These are phyloP conservation scores for Chaenogobius annularis DNA, from an alignment of 2,113 vertebrate genomes.

Conservation along the genomic window DNA sequence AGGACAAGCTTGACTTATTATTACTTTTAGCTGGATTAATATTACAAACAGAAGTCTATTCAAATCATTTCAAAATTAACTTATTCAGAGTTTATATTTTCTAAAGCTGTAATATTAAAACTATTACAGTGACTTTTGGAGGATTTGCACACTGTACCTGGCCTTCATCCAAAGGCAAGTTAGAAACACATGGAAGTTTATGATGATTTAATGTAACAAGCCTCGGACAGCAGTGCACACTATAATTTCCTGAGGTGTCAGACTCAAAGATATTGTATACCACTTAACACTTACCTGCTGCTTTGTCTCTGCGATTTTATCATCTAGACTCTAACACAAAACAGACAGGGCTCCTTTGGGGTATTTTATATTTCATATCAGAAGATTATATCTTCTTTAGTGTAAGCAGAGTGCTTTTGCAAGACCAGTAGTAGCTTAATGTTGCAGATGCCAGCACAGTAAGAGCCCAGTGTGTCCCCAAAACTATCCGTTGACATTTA, in stretches of 20 bases:
- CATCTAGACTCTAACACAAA: conserved; percentile 12
- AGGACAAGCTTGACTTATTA: too few relatives aligned
- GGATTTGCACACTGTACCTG: conserved; percentile 36
- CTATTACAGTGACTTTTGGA: not conserved
- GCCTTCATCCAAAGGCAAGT: conserved; percentile 53
- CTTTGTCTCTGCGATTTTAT: conserved; percentile 15
- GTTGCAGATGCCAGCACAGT: conserved; percentile 34
- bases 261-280: conserved; percentile 42
- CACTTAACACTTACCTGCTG: conserved; percentile 15
- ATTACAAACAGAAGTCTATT: not conserved
- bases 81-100: not conserved
- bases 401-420: not conserved
- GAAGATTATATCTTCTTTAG: conserved; percentile 25
- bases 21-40: not conserved
- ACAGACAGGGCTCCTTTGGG: conserved; percentile 17
- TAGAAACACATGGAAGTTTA: conserved; percentile 53
- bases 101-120: not conserved
- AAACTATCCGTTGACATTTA: conserved; percentile 13
- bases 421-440: conserved; percentile 8
- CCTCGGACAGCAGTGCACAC: conserved; percentile 43
- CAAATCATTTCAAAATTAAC: not conserved
- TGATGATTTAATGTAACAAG: conserved; percentile 49
- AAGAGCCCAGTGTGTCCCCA: conserved; percentile 4
- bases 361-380: conserved; percentile 13
- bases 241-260: conserved; percentile 68